Evolutionary conservation across 2,797 vertebrate species (phyloP), one percentile per base, ranked within the genome.

Genomic region (Chelidonichthys spinosus): DNA sequence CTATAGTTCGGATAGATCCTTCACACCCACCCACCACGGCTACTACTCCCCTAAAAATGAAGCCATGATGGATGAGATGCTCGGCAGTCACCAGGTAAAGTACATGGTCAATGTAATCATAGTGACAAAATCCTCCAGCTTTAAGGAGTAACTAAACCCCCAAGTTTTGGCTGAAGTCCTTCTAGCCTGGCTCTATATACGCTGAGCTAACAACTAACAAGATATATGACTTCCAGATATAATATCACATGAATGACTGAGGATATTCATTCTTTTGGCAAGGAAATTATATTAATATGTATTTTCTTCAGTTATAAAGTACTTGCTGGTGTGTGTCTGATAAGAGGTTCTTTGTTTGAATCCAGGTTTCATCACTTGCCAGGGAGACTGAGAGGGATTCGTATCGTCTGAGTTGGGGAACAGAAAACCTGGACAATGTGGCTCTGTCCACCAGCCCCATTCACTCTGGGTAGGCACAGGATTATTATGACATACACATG

Each of bases 351-450:
- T 55, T 32, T 76, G 15, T 82, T 76, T 36, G n/a, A 0, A 69
- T 81, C 55, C 75, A 99, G 97, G 94, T 96, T 75, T 95, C 95
- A 2, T 80, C 92, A 11, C 90, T 98, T 59, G 74, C 94, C 82
- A 95, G 96, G 84, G 96, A 97, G 74, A 94, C 94, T 49, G 97
- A 98, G 84, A 96, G 90, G 87, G 97, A 96, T 80, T 95, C 96
- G 0, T 97, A 95, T 90, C 95, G 96, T 73, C 92, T 98, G 74
- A 98, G 96, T 88, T 97, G 97, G 97, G 96, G 96, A 72, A 94
- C 95, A 39, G 98, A 99, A 77, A 96, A 97, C 87, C 89, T 99
- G 93, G 98, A 99, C 93, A 99, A 99, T 3, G 94, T 99, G 83
- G 97, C 96, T 59, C 93, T 99, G 85, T 98, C 97, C 78, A 97